These are phyloP conservation scores for Apodemia duryi DNA, from an alignment of 2,888 invertebrate species.

Conservation along the genomic window DNA sequence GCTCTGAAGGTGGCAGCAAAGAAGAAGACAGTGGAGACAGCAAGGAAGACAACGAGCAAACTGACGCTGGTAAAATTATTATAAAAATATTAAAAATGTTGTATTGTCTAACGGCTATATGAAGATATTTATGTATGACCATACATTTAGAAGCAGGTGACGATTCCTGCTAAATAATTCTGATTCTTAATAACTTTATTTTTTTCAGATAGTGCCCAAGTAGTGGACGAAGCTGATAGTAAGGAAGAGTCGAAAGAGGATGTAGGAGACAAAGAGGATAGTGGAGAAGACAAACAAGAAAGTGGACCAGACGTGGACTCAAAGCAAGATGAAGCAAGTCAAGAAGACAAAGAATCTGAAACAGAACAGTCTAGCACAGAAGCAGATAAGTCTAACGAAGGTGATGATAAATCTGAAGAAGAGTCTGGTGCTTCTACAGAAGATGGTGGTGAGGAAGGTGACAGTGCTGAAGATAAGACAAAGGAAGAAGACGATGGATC, in stretches of 20 bases:
- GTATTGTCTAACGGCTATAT: too few relatives aligned
- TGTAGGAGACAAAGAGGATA: slow-evolving; percentile 42
- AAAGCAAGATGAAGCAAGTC: slow-evolving; percentile 40
- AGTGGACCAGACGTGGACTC: slow-evolving; percentile 39
- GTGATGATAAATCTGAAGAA: slow-evolving; percentile 46
- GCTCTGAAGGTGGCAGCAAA: slow-evolving; percentile 48
- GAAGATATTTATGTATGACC: too few relatives aligned
- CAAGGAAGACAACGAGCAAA: slow-evolving; percentile 60
- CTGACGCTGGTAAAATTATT: slow-evolving; percentile 54
- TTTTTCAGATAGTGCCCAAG: slow-evolving; percentile 62
- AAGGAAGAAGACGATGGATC: slow-evolving; percentile 64
- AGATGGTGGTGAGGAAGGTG: slow-evolving; percentile 36
- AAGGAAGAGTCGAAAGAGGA: slow-evolving; percentile 44
- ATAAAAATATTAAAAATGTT: background rate
- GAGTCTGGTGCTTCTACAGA: slow-evolving; percentile 40
- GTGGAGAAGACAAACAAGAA: slow-evolving; percentile 40
- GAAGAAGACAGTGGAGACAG: slow-evolving; percentile 49
- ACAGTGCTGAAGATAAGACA: slow-evolving; percentile 40
- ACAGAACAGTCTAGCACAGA: slow-evolving; percentile 19
- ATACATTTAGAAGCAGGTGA: too few relatives aligned
- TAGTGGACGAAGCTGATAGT: slow-evolving; percentile 49
- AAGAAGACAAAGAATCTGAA: slow-evolving; percentile 37
- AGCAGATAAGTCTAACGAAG: slow-evolving; percentile 32
- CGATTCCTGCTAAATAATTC: too few relatives aligned
- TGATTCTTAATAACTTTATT: slow-evolving; percentile 13